Evolutionary conservation across 2,113 vertebrate species (phyloP), one percentile per base, ranked within the genome.

Genomic region (Rhea americana): DNA sequence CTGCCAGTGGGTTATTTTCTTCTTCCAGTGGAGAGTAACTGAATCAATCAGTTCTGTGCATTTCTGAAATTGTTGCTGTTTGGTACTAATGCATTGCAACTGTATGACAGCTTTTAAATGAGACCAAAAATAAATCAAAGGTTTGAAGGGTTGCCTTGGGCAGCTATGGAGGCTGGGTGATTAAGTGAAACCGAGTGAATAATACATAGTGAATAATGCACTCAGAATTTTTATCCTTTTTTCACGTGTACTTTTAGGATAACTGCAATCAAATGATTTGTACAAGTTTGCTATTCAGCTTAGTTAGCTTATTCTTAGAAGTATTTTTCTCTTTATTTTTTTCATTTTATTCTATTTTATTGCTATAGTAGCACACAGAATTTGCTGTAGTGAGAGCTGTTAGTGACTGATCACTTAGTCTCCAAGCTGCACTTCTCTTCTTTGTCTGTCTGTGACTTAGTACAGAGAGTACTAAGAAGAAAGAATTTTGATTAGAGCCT

Each of bases 91-190:
- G 80, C 5, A 77, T 67, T 83, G 50, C 37, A 59, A 80, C 17
- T n/a, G 8, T 20, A 63, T 90, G 67, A 83, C 85, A 83, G 53
- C 7, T 47, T 86, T 76, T 74, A 93, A 94, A 91, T 77, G 47
- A 90, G 56, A 90, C 35, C 11, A 83, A 95, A 95, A 93, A 74
- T 50, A 89, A 93, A 91, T 77, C 82, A 77, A 58, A 83, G 17
- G 8, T 77, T 85, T 70, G 63, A 80, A 91, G n/a, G 25, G 32
- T 55, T 94, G n/a, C 55, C 82, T 85, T 77, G 32, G 41, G 63
- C 65, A 74, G 19, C 59, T 55, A 21, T 10, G 25, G 30, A 77
- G 11, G 30, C 26, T 88, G 50, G 16, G 43, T 83, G 47, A 90
- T 81, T 71, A 91, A 91, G 50, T 59, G 87, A 80, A 91, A 74